Conservation (phyloP, 2,797 vertebrate genomes). For the Pantherophis vulpinus region DNA sequence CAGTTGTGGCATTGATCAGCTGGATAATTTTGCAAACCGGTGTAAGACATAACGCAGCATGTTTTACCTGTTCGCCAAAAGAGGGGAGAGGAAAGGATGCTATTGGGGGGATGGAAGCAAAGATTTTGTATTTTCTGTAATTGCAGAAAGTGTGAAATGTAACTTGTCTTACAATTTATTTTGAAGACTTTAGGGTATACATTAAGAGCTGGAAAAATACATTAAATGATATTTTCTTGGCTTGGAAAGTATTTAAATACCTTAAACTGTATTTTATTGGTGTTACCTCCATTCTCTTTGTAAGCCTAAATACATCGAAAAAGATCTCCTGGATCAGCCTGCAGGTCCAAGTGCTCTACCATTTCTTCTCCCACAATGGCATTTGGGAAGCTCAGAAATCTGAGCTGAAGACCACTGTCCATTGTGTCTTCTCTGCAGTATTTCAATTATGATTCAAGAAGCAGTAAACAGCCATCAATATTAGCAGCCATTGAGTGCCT, state of each 20-base stretch:
- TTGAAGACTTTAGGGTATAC: constrained; percentile 17
- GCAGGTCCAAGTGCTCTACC: background rate
- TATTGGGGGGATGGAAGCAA: background rate
- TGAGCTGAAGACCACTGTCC: background rate
- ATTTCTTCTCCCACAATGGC: background rate
- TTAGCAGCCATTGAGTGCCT: background rate
- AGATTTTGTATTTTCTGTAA: constrained; percentile 48
- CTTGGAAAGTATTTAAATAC: constrained; percentile 59
- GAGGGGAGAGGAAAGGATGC: constrained; percentile 20
- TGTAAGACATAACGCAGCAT: constrained; percentile 49
- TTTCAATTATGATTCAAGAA: background rate
- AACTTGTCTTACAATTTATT: constrained; percentile 51
- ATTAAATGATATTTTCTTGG: constrained; percentile 53
- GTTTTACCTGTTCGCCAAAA: constrained; percentile 63
- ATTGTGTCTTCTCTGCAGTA: background rate
- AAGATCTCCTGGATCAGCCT: background rate
- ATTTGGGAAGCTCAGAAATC: background rate
- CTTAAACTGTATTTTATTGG: constrained; percentile 31
- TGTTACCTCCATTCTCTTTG: background rate
- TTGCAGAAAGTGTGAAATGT: constrained; percentile 56
- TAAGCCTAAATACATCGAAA: background rate
- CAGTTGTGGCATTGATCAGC: constrained; percentile 52
- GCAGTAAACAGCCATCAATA: background rate
- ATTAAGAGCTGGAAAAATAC: constrained; percentile 49
- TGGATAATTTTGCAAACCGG: constrained; percentile 57